Percentiles rank a stretch among this genome's conserved stretches.
Conservation (phyloP, 2,113 vertebrate genomes). For the Numida meleagris region DNA sequence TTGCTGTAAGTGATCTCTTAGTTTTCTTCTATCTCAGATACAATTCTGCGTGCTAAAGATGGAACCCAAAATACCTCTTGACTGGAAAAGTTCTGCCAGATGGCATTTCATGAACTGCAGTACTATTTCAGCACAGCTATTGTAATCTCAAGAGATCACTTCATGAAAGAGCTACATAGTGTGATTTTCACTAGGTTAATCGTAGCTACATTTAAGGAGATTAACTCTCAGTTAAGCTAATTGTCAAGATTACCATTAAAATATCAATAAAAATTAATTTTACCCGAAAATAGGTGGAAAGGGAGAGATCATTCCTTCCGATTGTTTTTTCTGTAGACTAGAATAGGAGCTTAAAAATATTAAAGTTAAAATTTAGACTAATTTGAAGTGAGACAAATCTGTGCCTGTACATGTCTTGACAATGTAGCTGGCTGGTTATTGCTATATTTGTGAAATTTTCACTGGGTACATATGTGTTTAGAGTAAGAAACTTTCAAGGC, state of each 20-base stretch:
- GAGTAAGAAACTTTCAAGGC: neutral
- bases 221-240: neutral
- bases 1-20: neutral
- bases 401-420: neutral
- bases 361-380: neutral
- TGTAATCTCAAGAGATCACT: neutral
- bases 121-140: neutral
- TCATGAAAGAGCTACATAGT: neutral
- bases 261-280: neutral
- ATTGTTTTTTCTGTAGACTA: neutral
- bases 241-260: neutral
- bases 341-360: neutral
- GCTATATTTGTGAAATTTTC: neutral
- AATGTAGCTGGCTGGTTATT: neutral
- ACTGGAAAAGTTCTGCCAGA: neutral
- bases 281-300: neutral
- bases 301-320: neutral
- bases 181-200: neutral
- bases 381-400: neutral
- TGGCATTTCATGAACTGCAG: neutral
- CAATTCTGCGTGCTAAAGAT: neutral
- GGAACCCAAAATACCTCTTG: neutral
- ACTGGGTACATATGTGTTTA: accelerated
- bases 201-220: neutral
- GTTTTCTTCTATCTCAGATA: neutral